Base-by-base conservation (phyloP, 2,113 vertebrate genomes). In the Cryptomyrus ogoouensis region DNA sequence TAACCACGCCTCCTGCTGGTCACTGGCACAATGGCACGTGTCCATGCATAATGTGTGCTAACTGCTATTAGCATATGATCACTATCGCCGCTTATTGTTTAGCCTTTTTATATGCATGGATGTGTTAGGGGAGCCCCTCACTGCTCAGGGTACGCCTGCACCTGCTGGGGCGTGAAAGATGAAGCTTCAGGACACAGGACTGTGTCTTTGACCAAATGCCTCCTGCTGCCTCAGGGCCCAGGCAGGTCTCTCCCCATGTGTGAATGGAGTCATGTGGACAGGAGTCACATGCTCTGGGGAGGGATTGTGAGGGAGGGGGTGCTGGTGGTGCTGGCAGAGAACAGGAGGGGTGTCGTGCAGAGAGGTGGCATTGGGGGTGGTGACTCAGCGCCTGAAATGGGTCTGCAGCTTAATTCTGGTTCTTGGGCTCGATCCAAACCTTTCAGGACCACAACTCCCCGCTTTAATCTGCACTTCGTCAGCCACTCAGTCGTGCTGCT, bases 391-490 rank as follows among this genome's bases (percentile, higher is more conserved):
- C 46, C 90, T 88, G 85, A 91, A 90, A 50, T 85, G 89, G 66
- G 74, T 53, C 89, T 31, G 17, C 83, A 91, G 70, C 83, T 93
- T 91, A 90, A 91, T 92, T 77, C 91, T 88, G 87, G 88, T 85
- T 91, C 90, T 91, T 90, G 86, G 89, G 87, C 53, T n/a, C 24
- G 44, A 89, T 93, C 90, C 90, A 93, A 91, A 90, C 90, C 50
- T 92, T 90, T 92, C 87, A 90, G 85, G 80, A 70, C 87, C 49
- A 88, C 56, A 50, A 27, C 70, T 91, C 89, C 53, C 83, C 87
- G 66, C 50, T 91, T 83, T 92, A 77, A 91, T 94, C 91, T 91
- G 83, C 24, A 58, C 90, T 91, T 52, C 77, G 90, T 88, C 92
- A 89, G 70, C 31, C 85, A 9, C 88, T 7, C 49, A 88, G 62